Conservation (phyloP, 1,140 invertebrate genomes). For the Watersipora subatra region DNA sequence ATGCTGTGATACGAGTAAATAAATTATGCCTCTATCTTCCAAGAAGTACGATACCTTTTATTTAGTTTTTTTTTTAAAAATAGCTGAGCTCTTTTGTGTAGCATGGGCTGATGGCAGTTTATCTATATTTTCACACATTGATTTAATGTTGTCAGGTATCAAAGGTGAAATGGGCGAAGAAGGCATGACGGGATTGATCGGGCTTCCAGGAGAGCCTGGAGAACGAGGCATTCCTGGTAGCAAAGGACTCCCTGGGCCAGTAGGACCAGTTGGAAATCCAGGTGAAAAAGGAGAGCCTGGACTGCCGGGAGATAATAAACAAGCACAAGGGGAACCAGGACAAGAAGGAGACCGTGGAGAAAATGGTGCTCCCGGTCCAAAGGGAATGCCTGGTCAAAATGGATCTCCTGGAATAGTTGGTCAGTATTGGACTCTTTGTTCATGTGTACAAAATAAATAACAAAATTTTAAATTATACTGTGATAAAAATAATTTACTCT, state of each 20-base stretch:
- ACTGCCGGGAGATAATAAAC: constrained; percentile 3
- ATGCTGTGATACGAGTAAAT: no score
- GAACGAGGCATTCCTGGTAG: constrained; percentile 1
- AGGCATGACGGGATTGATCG: constrained; percentile 8
- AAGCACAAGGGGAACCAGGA: constrained; percentile 62
- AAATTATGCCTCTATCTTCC: background rate
- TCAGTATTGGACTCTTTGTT: no score
- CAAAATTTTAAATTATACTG: no score
- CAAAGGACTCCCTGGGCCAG: constrained; percentile 3
- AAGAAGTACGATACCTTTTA: no score
- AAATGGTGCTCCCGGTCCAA: background rate
- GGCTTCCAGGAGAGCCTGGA: constrained; percentile 6
- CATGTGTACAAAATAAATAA: no score
- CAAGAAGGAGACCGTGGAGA: background rate
- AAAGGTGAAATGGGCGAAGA: background rate
- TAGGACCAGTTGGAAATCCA: constrained; percentile 5
- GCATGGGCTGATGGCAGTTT: background rate
- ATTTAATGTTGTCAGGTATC: background rate
- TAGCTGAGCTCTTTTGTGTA: constrained; percentile 6
- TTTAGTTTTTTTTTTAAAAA: no score
- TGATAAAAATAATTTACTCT: no score
- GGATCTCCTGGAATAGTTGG: constrained; percentile 8
- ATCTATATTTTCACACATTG: background rate
- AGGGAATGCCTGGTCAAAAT: constrained; percentile 8
- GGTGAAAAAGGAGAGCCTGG: constrained; percentile 10